Base-by-base conservation (phyloP, 2,888 invertebrate genomes). In the Troides oblongomaculatus region DNA sequence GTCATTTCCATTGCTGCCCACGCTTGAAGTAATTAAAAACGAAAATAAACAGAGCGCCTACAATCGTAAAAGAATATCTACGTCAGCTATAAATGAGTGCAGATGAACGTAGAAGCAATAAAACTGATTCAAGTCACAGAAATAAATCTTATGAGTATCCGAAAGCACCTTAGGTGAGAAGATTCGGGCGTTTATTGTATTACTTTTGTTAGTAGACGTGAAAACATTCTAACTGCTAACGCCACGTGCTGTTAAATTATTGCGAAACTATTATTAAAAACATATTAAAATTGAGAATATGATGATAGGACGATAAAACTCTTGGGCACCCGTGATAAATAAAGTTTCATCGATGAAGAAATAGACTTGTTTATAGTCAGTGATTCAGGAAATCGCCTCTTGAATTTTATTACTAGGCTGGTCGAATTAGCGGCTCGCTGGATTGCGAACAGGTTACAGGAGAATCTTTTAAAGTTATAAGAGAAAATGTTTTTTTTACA, bases 11-110 rank as follows among this genome's bases (percentile, higher is more conserved):
- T 80, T 76, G 77, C 85, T 75, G 75, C 92, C 91, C 86, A 90
- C 91, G 90, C 90, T 75, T 79, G 80, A 82, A 88, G 92, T 93
- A 93, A 93, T 93, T 93, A 93, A 93, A 93, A 93, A 91, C 90
- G 85, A 92, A 93, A 93, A 93, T 93, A 93, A 93, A 93, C 92
- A 90, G 86, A 89, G 83, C 90, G 89, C 84, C 84, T 86, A 83
- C 84, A 90, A 92, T 92, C 92, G 91, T 92, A 92, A 92, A 91
- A 92, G 86, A 86, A 86, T 89, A 89, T 90, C 90, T 90, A 89
- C 88, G 90, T 86, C 86, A 84, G 86, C 86, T 90, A 91, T 91
- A 92, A 91, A 92, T 91, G 91, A 90, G 87, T 89, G 84, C 87
- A 89, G 89, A 89, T 90, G 89, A 90, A 90, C 88, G 88, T 82